Percentiles rank a stretch among this genome's conserved stretches.
Conservation (phyloP, 23 tunicate genomes). For the Phallusia fumigata region DNA sequence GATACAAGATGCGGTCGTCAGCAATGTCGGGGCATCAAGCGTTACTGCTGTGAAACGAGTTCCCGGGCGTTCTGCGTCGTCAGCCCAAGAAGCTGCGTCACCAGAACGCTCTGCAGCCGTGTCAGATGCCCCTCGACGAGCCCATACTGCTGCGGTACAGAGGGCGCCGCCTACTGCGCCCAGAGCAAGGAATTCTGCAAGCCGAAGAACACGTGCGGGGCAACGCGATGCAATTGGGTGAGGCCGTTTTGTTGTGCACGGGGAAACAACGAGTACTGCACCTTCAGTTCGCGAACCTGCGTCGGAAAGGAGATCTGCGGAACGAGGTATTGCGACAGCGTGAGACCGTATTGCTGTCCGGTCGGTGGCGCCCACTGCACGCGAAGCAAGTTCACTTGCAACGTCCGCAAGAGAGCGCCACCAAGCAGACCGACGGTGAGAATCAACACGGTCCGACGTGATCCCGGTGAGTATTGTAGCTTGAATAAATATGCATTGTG, state of each 20-base stretch:
- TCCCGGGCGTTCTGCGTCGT: neutral
- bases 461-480: neutral
- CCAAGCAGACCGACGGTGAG: neutral
- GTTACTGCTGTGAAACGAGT: neutral
- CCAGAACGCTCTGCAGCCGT: neutral
- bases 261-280: neutral
- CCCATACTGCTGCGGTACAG: neutral
- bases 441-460: neutral
- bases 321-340: neutral
- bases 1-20: conserved; percentile 1
- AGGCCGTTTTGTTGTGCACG: neutral
- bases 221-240: neutral
- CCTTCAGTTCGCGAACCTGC: neutral
- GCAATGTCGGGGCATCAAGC: neutral
- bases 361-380: neutral
- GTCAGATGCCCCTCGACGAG: neutral
- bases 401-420: conserved; percentile 7
- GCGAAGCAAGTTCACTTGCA: neutral
- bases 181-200: neutral
- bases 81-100: neutral
- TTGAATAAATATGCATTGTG: neutral
- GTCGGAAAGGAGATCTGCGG: neutral
- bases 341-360: conserved; percentile 16
- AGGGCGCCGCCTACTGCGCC: neutral
- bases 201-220: neutral